Conservation (phyloP, 2,888 invertebrate species). For the Balanococcus diminutus region DNA sequence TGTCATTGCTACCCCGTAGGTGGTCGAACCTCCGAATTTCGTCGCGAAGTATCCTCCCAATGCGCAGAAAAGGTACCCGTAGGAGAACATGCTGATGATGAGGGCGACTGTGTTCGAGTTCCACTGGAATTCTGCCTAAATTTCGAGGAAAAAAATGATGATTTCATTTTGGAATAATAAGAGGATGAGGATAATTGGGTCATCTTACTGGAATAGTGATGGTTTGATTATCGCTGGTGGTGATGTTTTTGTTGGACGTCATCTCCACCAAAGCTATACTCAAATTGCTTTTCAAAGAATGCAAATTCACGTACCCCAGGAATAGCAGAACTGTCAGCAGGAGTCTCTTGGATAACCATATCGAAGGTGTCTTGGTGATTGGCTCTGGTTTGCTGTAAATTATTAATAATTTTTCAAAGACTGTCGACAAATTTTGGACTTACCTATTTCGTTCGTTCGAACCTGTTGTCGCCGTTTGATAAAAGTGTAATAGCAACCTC, state of each 20-base stretch:
- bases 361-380: not conserved
- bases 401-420: not conserved
- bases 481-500: not conserved
- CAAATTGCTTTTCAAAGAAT: not conserved
- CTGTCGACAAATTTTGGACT: not conserved
- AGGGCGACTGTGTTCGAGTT: constrained; percentile 76
- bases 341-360: constrained; percentile 1
- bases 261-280: not conserved
- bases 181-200: not conserved
- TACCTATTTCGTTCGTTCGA: no score
- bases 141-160: not conserved
- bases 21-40: constrained; percentile 79
- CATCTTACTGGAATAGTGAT: not conserved
- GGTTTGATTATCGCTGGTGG: not conserved
- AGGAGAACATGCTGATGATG: constrained; percentile 85
- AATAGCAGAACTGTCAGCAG: not conserved
- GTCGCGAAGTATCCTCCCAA: constrained; percentile 84
- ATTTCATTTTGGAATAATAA: not conserved
- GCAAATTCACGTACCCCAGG: not conserved
- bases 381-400: not conserved
- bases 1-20: constrained; percentile 79
- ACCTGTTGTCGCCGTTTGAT: not conserved
- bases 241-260: not conserved
- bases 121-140: constrained; percentile 79
- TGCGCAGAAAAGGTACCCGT: constrained; percentile 85